phyloP scores from a whole-genome alignment of 30 jellyfish, hydroid and myxozoan genomes.

The Phacellophora camtschatica region DNA sequence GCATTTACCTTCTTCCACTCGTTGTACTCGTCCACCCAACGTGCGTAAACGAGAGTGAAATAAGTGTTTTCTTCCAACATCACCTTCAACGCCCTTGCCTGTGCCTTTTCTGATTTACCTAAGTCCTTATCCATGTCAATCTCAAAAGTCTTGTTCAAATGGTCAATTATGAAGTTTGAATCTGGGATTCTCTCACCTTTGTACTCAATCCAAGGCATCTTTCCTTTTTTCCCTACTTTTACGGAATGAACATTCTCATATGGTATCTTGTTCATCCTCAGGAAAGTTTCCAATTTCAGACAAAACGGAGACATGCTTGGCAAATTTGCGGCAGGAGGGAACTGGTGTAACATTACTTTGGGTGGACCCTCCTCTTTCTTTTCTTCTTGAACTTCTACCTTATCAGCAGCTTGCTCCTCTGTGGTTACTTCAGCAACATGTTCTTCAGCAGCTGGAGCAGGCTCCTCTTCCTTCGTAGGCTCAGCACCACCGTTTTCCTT shows the following conservation, averaged over 20 bases:
- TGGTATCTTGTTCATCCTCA: slow-evolving; percentile 92
- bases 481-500: slow-evolving; percentile 82
- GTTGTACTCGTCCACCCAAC: slow-evolving; percentile 72
- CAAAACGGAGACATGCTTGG: slow-evolving; percentile 87
- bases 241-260: slow-evolving; percentile 78
- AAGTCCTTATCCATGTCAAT: slow-evolving; percentile 78
- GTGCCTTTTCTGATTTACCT: slow-evolving; percentile 75
- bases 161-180: slow-evolving; percentile 77
- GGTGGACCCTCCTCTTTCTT: slow-evolving; percentile 82
- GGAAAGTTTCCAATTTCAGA: slow-evolving; percentile 89
- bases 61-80: slow-evolving; percentile 84
- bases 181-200: slow-evolving; percentile 90
- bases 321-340: slow-evolving; percentile 80
- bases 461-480: slow-evolving; percentile 44
- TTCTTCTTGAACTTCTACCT: slow-evolving; percentile 67
- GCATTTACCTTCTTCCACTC: slow-evolving; percentile 78
- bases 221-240: slow-evolving; percentile 91
- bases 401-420: slow-evolving; percentile 53
- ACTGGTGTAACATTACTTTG: slow-evolving; percentile 85
- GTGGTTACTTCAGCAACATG: slow-evolving; percentile 32
- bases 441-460: slow-evolving; percentile 33
- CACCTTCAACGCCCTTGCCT: slow-evolving; percentile 75
- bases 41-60: slow-evolving; percentile 60
- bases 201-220: slow-evolving; percentile 97
- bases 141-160: slow-evolving; percentile 76